Evolutionary conservation across 2,113 vertebrate species (phyloP).

Genomic region (Cardinalis cardinalis): DNA sequence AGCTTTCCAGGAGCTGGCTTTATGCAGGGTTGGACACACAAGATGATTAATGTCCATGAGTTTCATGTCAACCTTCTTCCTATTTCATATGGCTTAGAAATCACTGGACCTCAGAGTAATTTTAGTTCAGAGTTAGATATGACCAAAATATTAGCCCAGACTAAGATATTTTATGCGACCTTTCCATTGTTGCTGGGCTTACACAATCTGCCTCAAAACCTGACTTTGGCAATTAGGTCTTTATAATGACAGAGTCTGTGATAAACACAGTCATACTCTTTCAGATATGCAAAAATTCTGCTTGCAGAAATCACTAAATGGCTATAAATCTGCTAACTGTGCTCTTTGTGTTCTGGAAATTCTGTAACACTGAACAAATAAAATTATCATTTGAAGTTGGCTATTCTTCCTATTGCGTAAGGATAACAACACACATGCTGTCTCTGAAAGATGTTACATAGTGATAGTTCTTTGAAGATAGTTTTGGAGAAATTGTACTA

Average conservation of each 20-base stretch:
- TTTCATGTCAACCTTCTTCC: neutral
- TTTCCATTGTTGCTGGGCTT: neutral
- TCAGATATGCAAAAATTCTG: neutral
- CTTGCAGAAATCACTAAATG: neutral
- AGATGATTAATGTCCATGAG: neutral
- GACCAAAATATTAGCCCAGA: neutral
- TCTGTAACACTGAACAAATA: neutral
- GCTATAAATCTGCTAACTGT: neutral
- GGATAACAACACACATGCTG: neutral
- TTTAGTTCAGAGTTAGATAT: neutral
- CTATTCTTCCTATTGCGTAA: neutral
- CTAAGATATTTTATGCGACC: neutral
- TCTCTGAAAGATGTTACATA: neutral
- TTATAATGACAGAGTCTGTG: neutral
- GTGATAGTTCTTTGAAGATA: neutral
- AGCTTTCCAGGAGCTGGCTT: neutral
- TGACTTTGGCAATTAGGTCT: neutral
- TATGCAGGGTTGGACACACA: neutral
- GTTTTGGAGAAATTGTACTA: neutral
- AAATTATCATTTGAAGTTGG: neutral
- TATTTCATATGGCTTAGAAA: neutral
- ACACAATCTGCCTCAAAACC: neutral
- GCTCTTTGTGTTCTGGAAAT: neutral
- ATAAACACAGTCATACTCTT: neutral
- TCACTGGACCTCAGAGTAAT: neutral